Evolutionary conservation across 1,140 invertebrate genomes (phyloP), one percentile per base, ranked within the genome.

Genomic region (Danaus melanippus): DNA sequence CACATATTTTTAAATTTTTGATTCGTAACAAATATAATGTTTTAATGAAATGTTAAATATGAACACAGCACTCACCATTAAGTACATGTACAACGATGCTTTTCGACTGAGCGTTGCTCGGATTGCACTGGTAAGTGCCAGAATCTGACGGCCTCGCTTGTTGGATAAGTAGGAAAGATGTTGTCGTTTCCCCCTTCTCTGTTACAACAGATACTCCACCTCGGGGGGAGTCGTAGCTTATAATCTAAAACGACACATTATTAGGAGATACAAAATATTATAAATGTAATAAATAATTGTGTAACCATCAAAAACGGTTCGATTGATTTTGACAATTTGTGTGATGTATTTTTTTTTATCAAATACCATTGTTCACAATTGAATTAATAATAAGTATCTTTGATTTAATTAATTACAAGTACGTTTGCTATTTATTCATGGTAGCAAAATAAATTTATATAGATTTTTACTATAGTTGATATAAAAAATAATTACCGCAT

Each of bases 81-180:
- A 96, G 90, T 68, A 96, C 95, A 83, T 96, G 94, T 58, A 96
- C 94, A 50, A 92, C 93, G 66, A 96, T 93, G 77, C 93, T 95
- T 84, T 95, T 95, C 39, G 93, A 89, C 85, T 95, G 93, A 66
- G 95, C 92, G 87, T 95, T 95, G 86, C 93, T 94, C 71, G 94
- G 94, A 88, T 95, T 95, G 84, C 93, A 94, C 70, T 92, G 91
- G 84, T 95, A 95, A 61, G 90, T 93, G 51, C 92, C 94, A 10
- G 93, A 94, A 83, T 96, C 94, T 15, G 92, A 90, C 44, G 92
- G 91, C 67, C 90, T 89, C 8, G 94, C 94, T 73, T 92, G 92
- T 83, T 94, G 93, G 63, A 96, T 94, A 45, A 95, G 89, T 56
- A 96, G 89, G 79, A 93, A 94, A 60, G 93, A 95, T 52, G 92